A percentile compares a stretch with the other conserved stretches of the same genome.
phyloP scores from a whole-genome alignment of 1,140 invertebrate species.

The Aricia agestis region DNA sequence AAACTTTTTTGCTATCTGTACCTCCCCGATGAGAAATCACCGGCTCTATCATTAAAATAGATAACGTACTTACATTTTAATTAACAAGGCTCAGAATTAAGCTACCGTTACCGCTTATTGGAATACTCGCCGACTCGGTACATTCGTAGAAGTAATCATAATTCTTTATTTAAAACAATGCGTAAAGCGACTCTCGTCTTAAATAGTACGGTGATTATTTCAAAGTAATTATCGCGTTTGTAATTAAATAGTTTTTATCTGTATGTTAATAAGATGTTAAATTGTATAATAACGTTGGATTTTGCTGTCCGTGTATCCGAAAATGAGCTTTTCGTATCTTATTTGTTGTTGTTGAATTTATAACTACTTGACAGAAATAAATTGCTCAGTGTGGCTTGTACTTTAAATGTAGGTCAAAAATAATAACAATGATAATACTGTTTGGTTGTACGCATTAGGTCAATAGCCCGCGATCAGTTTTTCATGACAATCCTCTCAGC shows the following conservation, averaged over 20 bases:
- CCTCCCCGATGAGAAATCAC: slow-evolving; percentile 57
- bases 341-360: not conserved
- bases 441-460: no score
- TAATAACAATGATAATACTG: no score
- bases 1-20: not conserved
- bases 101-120: not conserved
- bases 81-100: slow-evolving; percentile 31
- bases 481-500: no score
- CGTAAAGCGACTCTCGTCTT: not conserved
- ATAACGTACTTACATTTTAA: slow-evolving; percentile 43
- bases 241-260: slow-evolving; percentile 16
- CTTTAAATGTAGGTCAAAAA: not conserved
- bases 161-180: slow-evolving; percentile 11
- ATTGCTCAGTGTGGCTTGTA: no score
- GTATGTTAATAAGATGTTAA: not conserved
- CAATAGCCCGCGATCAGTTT: no score
- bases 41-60: slow-evolving; percentile 54
- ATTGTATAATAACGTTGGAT: not conserved
- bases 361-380: not conserved
- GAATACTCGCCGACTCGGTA: not conserved
- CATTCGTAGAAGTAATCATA: slow-evolving; percentile 1
- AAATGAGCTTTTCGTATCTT: not conserved
- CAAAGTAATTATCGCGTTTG: slow-evolving; percentile 9
- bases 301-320: not conserved
- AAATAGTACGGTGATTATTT: slow-evolving; percentile 1